Evolutionary conservation across 2,113 vertebrate genomes (phyloP).

Genomic region (Condylura cristata): DNA sequence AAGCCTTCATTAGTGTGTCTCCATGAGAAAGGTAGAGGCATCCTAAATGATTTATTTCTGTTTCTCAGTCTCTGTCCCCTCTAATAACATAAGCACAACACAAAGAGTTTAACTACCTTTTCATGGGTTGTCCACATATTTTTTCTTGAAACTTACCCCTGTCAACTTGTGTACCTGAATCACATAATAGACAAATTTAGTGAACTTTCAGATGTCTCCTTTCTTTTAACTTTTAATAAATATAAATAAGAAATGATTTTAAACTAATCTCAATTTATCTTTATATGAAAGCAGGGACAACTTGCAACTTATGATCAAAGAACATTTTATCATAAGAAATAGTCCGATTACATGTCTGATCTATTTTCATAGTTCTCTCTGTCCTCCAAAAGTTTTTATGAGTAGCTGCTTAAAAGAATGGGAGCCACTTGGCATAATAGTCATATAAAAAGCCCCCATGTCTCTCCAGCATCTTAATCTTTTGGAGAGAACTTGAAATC

Average conservation of each 20-base stretch:
- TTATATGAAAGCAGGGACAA: slow-evolving; percentile 7
- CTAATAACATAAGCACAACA: background rate
- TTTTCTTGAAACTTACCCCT: background rate
- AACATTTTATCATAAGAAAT: background rate
- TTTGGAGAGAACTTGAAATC: background rate
- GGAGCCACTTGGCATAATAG: slow-evolving; percentile 19
- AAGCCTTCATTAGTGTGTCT: background rate
- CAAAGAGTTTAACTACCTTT: background rate
- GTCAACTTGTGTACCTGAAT: background rate
- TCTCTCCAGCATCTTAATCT: slow-evolving; percentile 16
- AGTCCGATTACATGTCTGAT: background rate
- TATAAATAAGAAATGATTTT: background rate
- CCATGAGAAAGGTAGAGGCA: rapidly evolving
- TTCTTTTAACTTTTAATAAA: background rate
- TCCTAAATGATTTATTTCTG: background rate
- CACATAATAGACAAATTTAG: background rate
- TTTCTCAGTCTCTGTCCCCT: background rate
- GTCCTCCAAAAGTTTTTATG: background rate
- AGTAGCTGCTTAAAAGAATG: background rate
- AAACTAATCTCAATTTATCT: background rate
- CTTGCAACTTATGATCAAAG: background rate
- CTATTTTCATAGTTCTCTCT: slow-evolving; percentile 1
- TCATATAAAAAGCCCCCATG: background rate
- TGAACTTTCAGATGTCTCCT: background rate
- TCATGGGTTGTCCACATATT: background rate